phyloP scores from a whole-genome alignment of 2,797 vertebrate genomes.

The Bovichtus diacanthus region DNA sequence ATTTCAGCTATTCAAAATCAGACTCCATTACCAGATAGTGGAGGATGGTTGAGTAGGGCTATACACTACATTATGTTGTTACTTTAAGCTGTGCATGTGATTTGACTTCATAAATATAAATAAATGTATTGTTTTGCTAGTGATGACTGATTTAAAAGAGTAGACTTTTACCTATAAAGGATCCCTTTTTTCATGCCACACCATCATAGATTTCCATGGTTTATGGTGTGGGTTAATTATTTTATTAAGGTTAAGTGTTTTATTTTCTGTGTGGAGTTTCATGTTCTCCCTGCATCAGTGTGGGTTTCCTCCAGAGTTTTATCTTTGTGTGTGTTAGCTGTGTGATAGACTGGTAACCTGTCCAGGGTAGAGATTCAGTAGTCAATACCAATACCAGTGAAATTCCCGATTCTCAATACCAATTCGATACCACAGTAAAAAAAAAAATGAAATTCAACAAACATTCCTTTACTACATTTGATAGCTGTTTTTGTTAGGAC shows the following conservation, averaged over 20 bases:
- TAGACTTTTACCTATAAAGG: neutral
- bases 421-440: too few relatives aligned
- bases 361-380: too few relatives aligned
- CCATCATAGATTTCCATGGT: too few relatives aligned
- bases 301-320: neutral
- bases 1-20: conserved; percentile 38
- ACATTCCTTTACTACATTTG: too few relatives aligned
- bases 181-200: too few relatives aligned
- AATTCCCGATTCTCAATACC: too few relatives aligned
- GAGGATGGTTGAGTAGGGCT: neutral
- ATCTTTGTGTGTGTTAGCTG: neutral
- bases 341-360: neutral
- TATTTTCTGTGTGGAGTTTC: neutral
- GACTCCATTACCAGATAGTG: conserved; percentile 4
- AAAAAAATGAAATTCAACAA: too few relatives aligned
- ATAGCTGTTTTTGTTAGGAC: too few relatives aligned
- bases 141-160: neutral
- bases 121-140: neutral
- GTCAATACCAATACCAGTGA: too few relatives aligned
- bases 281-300: neutral
- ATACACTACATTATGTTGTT: neutral
- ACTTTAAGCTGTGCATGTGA: conserved; percentile 2
- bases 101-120: neutral
- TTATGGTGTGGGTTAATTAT: too few relatives aligned
- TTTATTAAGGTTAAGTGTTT: neutral